Evolutionary conservation across 2,888 invertebrate genomes (phyloP), one percentile per base, ranked within the genome.

Genomic region (Rotaria sp.): DNA sequence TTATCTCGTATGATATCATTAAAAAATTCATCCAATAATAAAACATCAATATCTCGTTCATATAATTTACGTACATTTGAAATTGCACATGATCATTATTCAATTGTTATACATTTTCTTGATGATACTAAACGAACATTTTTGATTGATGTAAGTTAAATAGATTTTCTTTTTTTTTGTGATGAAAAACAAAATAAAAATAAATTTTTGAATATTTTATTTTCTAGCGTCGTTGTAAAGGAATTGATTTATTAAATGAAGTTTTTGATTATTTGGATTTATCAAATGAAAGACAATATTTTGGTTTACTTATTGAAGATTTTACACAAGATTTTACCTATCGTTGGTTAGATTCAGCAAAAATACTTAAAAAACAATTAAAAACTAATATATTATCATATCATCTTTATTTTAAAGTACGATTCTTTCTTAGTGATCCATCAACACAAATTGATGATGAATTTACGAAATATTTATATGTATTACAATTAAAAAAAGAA

Each of bases 391-490:
- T 35, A 7, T 91, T 92, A 38, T 92, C 92, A 7, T 92, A 92
- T 89, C 90, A 91, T 86, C 91, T 93, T 87, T 93, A 93, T 90
- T 94, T 94, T 90, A 92, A 93, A 88, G 94, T 96, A 0, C 94
- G 96, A 90, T 99, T 99, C 93, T 99, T 96, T 92, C 97, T 97
- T 80, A 95, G 95, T 86, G 97, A 99, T 92, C 98, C 98, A 84
- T 18, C 35, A 8, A 96, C 96, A 90, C 95, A 92, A 88, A 89
- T 93, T 48, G 95, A 95, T 89, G 97, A 98, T 91, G 97, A 98
- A 92, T 97, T 96, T 91, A 98, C 98, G 13, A 91, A 92, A 67
- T 97, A 97, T 92, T 95, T 97, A 89, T 95, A 97, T 91, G 98
- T 96, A 92, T 93, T 98, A 89, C 98, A 99, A 93, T 93, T 99